These are phyloP conservation scores for Premnoplex brunnescens DNA, from an alignment of 2,797 vertebrate species.

Conservation along the genomic window DNA sequence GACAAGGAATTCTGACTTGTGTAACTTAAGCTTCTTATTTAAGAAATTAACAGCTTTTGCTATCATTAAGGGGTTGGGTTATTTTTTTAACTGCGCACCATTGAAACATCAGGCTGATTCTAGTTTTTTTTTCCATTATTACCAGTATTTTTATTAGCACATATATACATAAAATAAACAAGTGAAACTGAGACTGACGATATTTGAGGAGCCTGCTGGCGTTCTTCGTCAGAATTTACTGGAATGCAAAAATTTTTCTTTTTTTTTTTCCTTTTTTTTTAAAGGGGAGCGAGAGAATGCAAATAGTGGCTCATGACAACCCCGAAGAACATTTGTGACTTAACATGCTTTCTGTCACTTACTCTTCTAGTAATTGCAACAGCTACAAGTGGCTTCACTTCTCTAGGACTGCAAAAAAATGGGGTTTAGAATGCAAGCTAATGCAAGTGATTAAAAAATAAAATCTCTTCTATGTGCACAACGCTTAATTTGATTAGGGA, in stretches of 20 bases:
- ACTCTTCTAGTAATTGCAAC: neutral
- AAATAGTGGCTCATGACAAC: neutral
- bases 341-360: neutral
- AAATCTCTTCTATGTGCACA: neutral
- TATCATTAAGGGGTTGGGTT: neutral
- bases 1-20: neutral
- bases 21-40: neutral
- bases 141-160: neutral
- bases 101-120: neutral
- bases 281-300: fast-evolving
- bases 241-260: neutral
- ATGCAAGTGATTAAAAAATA: neutral
- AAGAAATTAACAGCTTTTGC: neutral
- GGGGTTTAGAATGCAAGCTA: neutral
- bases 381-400: neutral
- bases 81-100: neutral
- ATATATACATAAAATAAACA: neutral
- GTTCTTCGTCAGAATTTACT: neutral
- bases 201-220: neutral
- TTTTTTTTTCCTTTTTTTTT: neutral
- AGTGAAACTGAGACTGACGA: neutral
- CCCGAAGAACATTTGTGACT: neutral
- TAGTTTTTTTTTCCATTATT: neutral
- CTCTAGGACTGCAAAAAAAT: neutral
- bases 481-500: neutral